Conservation (phyloP, 2,888 invertebrate genomes). For the Epistrophella euchroma region DNA sequence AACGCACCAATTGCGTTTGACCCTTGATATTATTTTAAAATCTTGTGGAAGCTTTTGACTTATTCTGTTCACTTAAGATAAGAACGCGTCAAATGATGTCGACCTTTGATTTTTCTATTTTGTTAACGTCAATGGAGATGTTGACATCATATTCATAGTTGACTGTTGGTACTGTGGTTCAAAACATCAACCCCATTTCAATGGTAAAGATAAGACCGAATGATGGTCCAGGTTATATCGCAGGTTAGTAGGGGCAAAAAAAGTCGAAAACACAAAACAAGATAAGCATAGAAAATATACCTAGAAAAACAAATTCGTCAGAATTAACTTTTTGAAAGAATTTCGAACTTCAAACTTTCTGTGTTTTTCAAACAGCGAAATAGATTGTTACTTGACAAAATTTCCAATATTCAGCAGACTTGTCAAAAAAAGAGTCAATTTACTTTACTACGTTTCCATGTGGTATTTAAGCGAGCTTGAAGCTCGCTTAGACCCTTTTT, state of each 20-base stretch:
- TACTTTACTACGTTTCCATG: too few species aligned
- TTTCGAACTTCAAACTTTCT: too few species aligned
- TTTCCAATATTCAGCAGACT: too few species aligned
- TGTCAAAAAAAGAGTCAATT: too few species aligned
- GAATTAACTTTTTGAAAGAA: too few species aligned
- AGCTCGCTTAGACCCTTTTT: too few species aligned
- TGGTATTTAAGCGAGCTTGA: too few species aligned
- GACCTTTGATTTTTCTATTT: not conserved
- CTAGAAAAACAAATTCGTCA: not conserved
- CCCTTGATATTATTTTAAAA: not conserved
- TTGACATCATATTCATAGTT: not conserved
- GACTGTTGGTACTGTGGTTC: not conserved
- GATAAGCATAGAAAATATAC: not conserved
- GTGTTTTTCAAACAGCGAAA: too few species aligned
- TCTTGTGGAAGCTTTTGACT: slow-evolving; percentile 11
- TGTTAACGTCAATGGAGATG: slow-evolving; percentile 21
- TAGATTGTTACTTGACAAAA: too few species aligned
- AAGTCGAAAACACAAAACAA: not conserved
- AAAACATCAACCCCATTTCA: not conserved
- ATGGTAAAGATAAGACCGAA: not conserved
- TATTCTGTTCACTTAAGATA: not conserved
- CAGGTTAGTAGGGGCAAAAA: not conserved
- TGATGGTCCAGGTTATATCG: not conserved
- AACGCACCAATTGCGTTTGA: not conserved
- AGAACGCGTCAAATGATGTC: slow-evolving; percentile 3